Percentiles rank a stretch among this genome's conserved stretches.
These are phyloP conservation scores for Nomada ferruginata DNA, from an alignment of 2,888 invertebrate genomes.

Conservation along the genomic window DNA sequence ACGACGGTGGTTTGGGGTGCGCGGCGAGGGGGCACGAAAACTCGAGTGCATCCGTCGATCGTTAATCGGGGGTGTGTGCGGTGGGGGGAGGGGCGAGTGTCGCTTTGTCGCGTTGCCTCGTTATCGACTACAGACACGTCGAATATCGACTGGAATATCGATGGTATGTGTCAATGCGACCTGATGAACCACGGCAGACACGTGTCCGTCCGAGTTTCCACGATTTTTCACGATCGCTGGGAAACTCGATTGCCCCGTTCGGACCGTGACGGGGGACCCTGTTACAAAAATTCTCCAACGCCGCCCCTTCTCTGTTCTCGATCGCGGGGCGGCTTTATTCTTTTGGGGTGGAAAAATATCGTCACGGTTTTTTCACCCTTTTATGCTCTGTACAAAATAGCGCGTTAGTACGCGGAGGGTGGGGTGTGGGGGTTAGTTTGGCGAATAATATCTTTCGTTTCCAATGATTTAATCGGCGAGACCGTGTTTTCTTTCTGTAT, in stretches of 20 bases:
- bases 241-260: conserved; percentile 21
- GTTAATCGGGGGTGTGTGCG: conserved; percentile 19
- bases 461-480: too few relatives aligned
- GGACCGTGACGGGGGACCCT: not conserved
- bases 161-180: conserved; percentile 43
- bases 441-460: too few relatives aligned
- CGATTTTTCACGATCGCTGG: conserved; percentile 29
- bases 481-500: too few relatives aligned
- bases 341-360: too few relatives aligned
- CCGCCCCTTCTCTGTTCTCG: too few relatives aligned
- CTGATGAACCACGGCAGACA: conserved; percentile 53
- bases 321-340: too few relatives aligned
- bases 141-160: conserved; percentile 27
- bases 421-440: too few relatives aligned
- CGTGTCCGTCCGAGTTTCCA: conserved; percentile 18
- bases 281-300: too few relatives aligned
- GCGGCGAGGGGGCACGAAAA: conserved; percentile 26
- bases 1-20: too few relatives aligned
- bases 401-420: too few relatives aligned
- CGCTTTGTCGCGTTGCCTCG: conserved; percentile 30
- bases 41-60: conserved; percentile 30
- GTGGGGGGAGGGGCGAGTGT: not conserved
- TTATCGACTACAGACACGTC: conserved; percentile 22
- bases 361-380: too few relatives aligned
- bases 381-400: too few relatives aligned